phyloP scores from a whole-genome alignment of 2,113 vertebrate species.

The Cynocephalus volans region DNA sequence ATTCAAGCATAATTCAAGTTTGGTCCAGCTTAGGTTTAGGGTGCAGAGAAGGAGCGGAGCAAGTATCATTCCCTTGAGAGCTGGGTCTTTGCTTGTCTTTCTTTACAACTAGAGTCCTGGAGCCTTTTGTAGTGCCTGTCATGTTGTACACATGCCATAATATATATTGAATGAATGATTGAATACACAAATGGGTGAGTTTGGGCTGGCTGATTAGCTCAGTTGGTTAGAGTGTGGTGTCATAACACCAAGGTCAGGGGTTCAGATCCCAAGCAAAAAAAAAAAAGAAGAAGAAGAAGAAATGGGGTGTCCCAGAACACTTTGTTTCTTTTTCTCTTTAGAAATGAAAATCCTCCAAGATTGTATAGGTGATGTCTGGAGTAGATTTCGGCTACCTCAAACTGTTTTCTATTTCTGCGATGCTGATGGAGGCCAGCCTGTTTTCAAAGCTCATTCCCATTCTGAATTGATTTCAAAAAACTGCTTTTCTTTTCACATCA shows the following conservation, averaged over 20 bases:
- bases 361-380: not conserved
- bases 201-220: too few relatives aligned
- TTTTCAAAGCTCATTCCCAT: constrained; percentile 49
- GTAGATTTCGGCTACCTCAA: constrained; percentile 18
- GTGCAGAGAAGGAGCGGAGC: not conserved
- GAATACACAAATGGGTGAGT: not conserved
- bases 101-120: not conserved
- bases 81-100: not conserved
- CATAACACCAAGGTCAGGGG: too few relatives aligned
- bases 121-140: not conserved
- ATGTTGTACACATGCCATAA: not conserved
- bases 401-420: constrained; percentile 47
- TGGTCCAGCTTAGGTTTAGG: not conserved
- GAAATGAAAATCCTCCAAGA: constrained; percentile 22
- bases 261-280: too few relatives aligned
- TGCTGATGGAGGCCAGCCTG: not conserved
- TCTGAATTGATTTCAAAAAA: constrained; percentile 72
- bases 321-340: constrained; percentile 43
- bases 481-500: constrained; percentile 67
- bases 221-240: too few relatives aligned
- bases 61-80: not conserved
- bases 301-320: not conserved
- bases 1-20: not conserved
- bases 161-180: not conserved
- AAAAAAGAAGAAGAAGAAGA: not conserved